Percentiles rank a stretch among this genome's conserved stretches.
These are phyloP conservation scores for Etheostoma cragini DNA, from an alignment of 2,113 vertebrate genomes.

Conservation along the genomic window DNA sequence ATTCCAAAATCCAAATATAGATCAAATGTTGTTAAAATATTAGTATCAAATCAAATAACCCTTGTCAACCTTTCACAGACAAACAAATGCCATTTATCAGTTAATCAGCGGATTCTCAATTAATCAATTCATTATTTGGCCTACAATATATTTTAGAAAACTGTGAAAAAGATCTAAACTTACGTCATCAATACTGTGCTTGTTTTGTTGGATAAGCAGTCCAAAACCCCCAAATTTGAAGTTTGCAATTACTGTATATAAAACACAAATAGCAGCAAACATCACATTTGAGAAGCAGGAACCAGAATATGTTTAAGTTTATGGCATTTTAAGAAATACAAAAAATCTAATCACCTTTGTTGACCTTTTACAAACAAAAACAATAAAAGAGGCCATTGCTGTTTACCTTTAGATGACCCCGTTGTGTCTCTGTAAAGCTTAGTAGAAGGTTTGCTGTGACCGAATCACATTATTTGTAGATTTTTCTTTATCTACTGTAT, in stretches of 20 bases:
- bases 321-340: too few relatives aligned
- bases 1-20: neutral
- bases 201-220: neutral
- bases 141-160: neutral
- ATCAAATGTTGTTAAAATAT: neutral
- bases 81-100: neutral
- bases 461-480: neutral
- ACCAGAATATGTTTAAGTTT: too few relatives aligned
- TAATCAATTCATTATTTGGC: neutral
- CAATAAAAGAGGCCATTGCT: constrained; percentile 1
- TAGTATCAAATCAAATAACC: neutral
- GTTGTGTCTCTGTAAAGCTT: neutral
- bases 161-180: neutral
- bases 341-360: neutral
- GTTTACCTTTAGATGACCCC: constrained; percentile 5
- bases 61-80: neutral
- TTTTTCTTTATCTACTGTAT: neutral
- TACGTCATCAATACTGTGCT: neutral
- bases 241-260: too few relatives aligned
- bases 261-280: too few relatives aligned
- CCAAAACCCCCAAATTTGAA: too few relatives aligned
- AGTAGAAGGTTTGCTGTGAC: neutral
- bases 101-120: neutral
- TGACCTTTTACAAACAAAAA: neutral
- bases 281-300: too few relatives aligned